Evolutionary conservation across 2,888 invertebrate genomes (phyloP).

Genomic region (Pteria penguin): DNA sequence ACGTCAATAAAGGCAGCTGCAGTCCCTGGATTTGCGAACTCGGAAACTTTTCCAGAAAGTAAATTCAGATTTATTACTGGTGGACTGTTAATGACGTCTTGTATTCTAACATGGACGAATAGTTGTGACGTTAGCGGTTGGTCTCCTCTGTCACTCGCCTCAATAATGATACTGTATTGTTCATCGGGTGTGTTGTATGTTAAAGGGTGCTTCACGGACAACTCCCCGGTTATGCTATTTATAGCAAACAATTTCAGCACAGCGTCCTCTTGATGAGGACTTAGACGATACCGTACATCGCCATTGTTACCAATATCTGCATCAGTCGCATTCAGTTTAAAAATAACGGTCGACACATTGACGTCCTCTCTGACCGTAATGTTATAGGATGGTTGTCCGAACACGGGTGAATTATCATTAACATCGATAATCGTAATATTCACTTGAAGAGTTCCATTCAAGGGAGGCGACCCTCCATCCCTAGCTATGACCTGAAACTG

Average conservation of each 20-base stretch:
- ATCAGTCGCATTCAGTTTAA: constrained; percentile 88
- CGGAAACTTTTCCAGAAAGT: constrained; percentile 51
- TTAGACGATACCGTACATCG: constrained; percentile 80
- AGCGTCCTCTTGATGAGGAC: constrained; percentile 48
- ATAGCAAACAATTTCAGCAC: constrained; percentile 53
- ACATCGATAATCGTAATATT: constrained; percentile 54
- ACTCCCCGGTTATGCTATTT: constrained; percentile 56
- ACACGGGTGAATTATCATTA: constrained; percentile 60
- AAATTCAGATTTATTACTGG: constrained; percentile 83
- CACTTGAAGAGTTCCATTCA: constrained; percentile 49
- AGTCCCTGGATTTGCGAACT: constrained; percentile 60
- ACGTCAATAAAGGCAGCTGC: constrained; percentile 60
- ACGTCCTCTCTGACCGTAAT: constrained; percentile 57
- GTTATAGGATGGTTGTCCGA: constrained; percentile 48
- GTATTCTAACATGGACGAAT: constrained; percentile 82
- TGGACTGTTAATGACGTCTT: constrained; percentile 94
- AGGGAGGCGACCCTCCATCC: constrained; percentile 60
- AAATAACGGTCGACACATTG: constrained; percentile 47
- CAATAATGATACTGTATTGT: constrained; percentile 54
- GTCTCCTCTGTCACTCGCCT: constrained; percentile 54
- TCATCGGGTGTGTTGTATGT: constrained; percentile 44
- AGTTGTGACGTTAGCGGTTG: constrained; percentile 57
- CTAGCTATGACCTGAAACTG: constrained; percentile 57
- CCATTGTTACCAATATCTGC: constrained; percentile 90
- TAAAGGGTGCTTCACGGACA: constrained; percentile 49